Evolutionary conservation across 2,113 vertebrate genomes (phyloP), one percentile per base, ranked within the genome.

Genomic region (Coturnix japonica): DNA sequence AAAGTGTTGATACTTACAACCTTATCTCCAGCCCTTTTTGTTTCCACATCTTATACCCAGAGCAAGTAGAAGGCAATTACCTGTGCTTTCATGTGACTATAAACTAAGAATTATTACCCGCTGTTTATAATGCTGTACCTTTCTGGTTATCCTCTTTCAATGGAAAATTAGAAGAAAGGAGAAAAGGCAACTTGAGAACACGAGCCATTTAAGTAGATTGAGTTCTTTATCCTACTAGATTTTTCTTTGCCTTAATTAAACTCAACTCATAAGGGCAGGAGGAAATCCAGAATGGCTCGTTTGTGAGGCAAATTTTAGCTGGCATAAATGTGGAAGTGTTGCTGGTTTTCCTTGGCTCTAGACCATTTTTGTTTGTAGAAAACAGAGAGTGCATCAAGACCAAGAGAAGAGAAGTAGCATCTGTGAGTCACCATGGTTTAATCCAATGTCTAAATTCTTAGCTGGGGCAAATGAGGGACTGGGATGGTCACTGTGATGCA

Each of bases 1-100:
- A 25, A 75, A 70, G 33, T 69, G 61, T 71, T 81, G 51, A 26
- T 74, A 47, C 63, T 96, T 89, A 74, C 13, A 79, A 1, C 47
- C 67, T 91, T 89, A 64, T 60, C 67, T 91, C 60, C 65, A 77
- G 51, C 64, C 30, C 20, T 64, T 71, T 72, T 77, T 95, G 72
- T 87, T 94, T 91, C 64, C 14, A 2, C 54, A 43, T 65, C 71
- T 83, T 64, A 64, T 87, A 94, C 87, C 65, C 74, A 66, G 63
- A 91, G 77, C 49, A 76, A 89, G 63, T 51, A 88, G 31, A 56
- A 33, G 49, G 84, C 49, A 89, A 90, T 93, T 93, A 78, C n/a
- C 31, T 49, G 54, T 30, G 53, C n/a, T 79, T 90, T 94, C 41
- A 54, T 59, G 70, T 66, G 57, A 21, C 46, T 89, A 49, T 79